Conservation (phyloP, 2,113 vertebrate genomes). For the Nicator chloris region DNA sequence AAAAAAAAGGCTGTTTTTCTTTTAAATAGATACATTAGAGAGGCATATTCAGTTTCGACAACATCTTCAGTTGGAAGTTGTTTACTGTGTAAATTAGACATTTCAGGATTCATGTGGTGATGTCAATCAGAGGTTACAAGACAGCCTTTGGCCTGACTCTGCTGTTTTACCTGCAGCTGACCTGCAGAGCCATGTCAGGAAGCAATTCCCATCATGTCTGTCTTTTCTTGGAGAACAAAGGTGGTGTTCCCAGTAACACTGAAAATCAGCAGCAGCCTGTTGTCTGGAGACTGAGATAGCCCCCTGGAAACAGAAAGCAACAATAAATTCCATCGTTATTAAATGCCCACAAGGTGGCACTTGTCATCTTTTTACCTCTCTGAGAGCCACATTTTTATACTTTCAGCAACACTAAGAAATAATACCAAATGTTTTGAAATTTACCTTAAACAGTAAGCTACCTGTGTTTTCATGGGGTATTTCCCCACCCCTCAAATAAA, state of each 20-base stretch:
- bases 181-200: not conserved
- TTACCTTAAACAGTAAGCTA: not conserved
- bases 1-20: not conserved
- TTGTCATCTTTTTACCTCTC: conserved; percentile 60
- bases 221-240: not conserved
- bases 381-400: not conserved
- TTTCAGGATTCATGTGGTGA: not conserved
- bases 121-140: not conserved
- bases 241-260: not conserved
- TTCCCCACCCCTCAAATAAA: not conserved
- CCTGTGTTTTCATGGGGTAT: not conserved
- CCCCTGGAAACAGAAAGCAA: not conserved
- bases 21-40: not conserved
- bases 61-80: not conserved
- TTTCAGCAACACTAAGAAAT: not conserved
- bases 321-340: not conserved
- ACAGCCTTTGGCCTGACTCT: not conserved
- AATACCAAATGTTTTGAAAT: not conserved
- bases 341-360: conserved; percentile 77
- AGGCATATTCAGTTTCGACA: not conserved
- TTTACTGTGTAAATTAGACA: not conserved
- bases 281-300: not conserved
- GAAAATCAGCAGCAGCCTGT: not conserved
- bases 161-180: not conserved
- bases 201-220: not conserved